Evolutionary conservation across 1,140 invertebrate species (phyloP), one percentile per base, ranked within the genome.

Genomic region (Gonatopus flavifemur): DNA sequence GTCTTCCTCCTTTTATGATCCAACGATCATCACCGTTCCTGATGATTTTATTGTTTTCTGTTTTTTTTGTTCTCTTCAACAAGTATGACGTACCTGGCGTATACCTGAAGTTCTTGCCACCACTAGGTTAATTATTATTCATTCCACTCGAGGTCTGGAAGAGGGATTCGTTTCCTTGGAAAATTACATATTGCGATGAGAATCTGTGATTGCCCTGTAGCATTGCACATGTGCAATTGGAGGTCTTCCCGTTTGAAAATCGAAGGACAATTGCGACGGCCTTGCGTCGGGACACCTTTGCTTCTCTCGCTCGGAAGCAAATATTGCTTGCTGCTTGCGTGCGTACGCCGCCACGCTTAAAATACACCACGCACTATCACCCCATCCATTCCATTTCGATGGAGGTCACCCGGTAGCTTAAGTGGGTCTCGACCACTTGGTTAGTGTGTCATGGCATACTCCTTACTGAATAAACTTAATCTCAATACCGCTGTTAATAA

Each of bases 401-500:
- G 71, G 70, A 78, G 76, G 74, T 76, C 70, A 72, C 54, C 69
- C 69, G 62, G 69, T 72, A 68, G 61, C 61, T 55, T 66, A 79
- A 78, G 69, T 79, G 66, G 78, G 79, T 81, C 78, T 81, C 78
- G 78, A 79, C 71, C 75, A 81, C 68, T 80, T 74, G 78, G 79
- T 80, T 79, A 79, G 73, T 79, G 59, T 78, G 77, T 78, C 79
- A 77, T 66, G 70, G 76, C 67, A 52, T 67, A 69, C 66, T 49
- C 64, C 57, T 59, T 52, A 48, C 55, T 72, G 61, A 68, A 74
- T 68, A 71, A 67, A 72, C 65, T 67, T 74, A 70, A 74, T 72
- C 67, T 74, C 62, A 70, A 75, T 74, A 64, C 49, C 64, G 51
- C 40, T 43, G 57, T 66, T 62, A 66, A 57, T 59, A 59, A 58